These are phyloP conservation scores for Gastracanthus pulcherrimus DNA, from an alignment of 2,888 invertebrate species.

Conservation along the genomic window DNA sequence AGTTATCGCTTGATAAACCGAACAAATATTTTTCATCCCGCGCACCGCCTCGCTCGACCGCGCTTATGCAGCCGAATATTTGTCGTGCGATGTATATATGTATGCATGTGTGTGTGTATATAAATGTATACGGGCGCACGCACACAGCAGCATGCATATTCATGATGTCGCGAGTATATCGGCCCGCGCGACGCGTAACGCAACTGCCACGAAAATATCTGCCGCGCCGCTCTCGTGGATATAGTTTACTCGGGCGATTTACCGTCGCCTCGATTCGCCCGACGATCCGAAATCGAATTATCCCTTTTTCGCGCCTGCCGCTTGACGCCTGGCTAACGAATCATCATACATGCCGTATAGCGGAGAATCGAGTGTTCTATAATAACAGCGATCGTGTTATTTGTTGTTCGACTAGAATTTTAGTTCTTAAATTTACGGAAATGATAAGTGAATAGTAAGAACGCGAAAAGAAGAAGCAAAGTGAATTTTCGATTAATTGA, in stretches of 20 bases:
- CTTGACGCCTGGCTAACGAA: not conserved
- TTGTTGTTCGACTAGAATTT: no score
- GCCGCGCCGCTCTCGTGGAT: not conserved
- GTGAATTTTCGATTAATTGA: no score
- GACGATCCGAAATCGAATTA: conserved; percentile 5
- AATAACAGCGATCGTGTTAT: no score
- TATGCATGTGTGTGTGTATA: not conserved
- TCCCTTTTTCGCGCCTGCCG: not conserved
- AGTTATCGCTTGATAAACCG: conserved; percentile 58
- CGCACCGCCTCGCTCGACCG: not conserved
- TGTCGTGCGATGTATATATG: not conserved
- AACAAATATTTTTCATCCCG: conserved; percentile 45
- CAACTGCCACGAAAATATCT: conserved; percentile 30
- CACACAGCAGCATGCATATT: not conserved
- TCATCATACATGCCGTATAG: not conserved
- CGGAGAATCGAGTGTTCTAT: not conserved
- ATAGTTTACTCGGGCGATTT: conserved; percentile 45
- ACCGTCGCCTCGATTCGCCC: not conserved
- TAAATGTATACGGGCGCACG: not conserved
- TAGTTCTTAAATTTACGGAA: no score
- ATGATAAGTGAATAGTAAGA: no score
- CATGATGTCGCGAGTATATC: not conserved
- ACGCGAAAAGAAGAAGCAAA: no score
- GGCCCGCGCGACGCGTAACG: no score
- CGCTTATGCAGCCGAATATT: not conserved